These are phyloP conservation scores for Dasyornis broadbenti DNA, from an alignment of 2,113 vertebrate genomes.

Conservation along the genomic window DNA sequence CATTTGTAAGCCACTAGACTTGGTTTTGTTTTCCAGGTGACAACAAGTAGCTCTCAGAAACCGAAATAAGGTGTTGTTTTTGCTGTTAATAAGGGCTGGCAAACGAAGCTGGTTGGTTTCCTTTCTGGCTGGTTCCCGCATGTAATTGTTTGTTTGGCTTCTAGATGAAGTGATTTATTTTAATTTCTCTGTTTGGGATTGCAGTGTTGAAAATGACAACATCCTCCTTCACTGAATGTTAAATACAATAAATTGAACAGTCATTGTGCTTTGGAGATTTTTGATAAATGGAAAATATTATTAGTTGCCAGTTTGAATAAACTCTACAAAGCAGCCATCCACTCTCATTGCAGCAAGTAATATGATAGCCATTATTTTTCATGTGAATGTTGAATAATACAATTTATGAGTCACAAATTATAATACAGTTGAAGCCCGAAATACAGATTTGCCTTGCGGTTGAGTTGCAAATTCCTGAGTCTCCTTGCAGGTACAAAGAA, in stretches of 20 bases:
- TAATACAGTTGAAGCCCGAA: background rate
- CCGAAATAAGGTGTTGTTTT: slow-evolving; percentile 17
- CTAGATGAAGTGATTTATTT: slow-evolving; percentile 43
- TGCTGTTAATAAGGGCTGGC: slow-evolving; percentile 18
- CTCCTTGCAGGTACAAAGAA: background rate
- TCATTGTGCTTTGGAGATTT: background rate
- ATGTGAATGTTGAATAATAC: background rate
- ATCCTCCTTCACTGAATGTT: background rate
- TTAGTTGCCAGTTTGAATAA: slow-evolving; percentile 18
- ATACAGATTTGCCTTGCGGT: background rate
- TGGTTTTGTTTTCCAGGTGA: slow-evolving; percentile 24
- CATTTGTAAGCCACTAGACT: background rate
- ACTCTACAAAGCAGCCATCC: background rate
- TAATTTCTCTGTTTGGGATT: slow-evolving; percentile 13
- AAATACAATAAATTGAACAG: background rate
- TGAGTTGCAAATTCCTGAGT: background rate
- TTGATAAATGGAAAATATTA: slow-evolving; percentile 13
- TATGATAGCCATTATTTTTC: slow-evolving; percentile 29
- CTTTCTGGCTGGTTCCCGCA: background rate
- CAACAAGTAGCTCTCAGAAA: background rate
- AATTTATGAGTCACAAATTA: slow-evolving; percentile 23
- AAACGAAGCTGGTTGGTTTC: slow-evolving; percentile 13
- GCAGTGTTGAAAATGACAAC: background rate
- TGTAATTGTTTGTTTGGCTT: slow-evolving; percentile 53
- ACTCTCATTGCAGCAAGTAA: background rate